Base-by-base conservation (phyloP, 2,888 invertebrate genomes). In the Ophion costatus region DNA sequence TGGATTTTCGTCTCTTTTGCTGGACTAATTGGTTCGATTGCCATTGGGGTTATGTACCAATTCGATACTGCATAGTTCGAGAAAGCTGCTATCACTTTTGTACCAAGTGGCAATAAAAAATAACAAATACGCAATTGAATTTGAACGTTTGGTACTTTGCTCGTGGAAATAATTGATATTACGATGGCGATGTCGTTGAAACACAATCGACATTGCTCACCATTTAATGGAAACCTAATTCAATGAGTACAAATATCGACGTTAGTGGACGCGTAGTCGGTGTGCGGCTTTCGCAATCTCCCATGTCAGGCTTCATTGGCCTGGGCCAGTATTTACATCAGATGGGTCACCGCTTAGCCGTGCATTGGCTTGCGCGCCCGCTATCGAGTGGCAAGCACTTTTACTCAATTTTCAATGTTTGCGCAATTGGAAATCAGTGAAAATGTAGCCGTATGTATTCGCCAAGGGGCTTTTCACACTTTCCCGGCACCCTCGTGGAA, bases 1-100 rank as follows among this genome's bases (percentile, higher is more conserved):
- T 29, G 29, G 29, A 4, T 29, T 29, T 29, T 29, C 29, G 29
- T 29, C 29, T 29, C 4, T 29, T 29, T 2, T 29, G 4, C 29
- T 29, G 29, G 29, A 29, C 29, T 29, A 29, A 29, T 70, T 70
- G 24, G 10, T 70, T 70, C 24, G 9, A 70, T 29, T 45, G 24
- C 29, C 29, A 33, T 56, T 29, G n/a, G 70, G 51, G 22, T 22
- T 59, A 69, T 51, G 51, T 45, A n/a, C 69, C 69, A 69, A 29
- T 51, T 69, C 45, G 4, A 51, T 24, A 45, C 24, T 17, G 17
- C 6, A 9, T n/a, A 1, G 51, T 33, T 56, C 5, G 56, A 56
- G 29, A 9, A n/a, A n/a, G n/a, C 67, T 45, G 24, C 67, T 2
- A 22, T 17, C 24, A 51, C 14, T 51, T 67, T 67, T 45, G 1